Evolutionary conservation across 2,113 vertebrate genomes (phyloP), one percentile per base, ranked within the genome.

Genomic region (Tenebrosternarchus preto): DNA sequence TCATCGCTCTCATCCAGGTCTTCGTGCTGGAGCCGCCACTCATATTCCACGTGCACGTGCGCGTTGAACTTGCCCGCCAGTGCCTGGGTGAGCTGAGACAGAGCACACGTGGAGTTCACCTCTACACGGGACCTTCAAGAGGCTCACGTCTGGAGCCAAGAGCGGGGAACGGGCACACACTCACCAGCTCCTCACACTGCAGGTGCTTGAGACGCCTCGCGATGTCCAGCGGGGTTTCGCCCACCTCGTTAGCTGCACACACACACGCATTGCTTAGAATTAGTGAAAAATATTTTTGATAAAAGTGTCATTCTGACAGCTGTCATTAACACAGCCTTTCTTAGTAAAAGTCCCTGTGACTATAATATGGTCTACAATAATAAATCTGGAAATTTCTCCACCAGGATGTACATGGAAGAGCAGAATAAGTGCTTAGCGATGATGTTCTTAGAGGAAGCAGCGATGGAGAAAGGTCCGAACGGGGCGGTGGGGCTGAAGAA

Each of bases 1-100:
- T 99, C 98, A 3, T 99, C 98, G 5, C 97, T 99, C 86, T 99
- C 98, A 0, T 99, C 98, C 85, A 99, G 88, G 89, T 99, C 97
- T 89, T 97, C 96, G 0, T 97, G 95, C 69, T 96, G 95, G 82
- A 99, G 89, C 12, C 97, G 91, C 97, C 98, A 99, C 72, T 99
- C 98, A n/a, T 98, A 99, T 83, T 99, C 98, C 0, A 99, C 97
- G 0, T 99, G 98, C 31, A 99, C 96, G 16, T 99, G 98, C 57
- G 95, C 95, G 81, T 98, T 98, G 87, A 99, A 97, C 85, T 96
- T 96, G 81, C 98, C 98, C 0, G 96, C 95, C 53, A 99, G 90
- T 11, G 97, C 97, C 73, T 98, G 96, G 82, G 92, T 95, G 75
- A 99, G 92, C 98, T 99, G 71, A 70, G 55, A 80, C 27, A 81